These are phyloP conservation scores for Beroe forskalii DNA, from an alignment of 37 sponge, comb jelly and placozoan genomes.

Conservation along the genomic window DNA sequence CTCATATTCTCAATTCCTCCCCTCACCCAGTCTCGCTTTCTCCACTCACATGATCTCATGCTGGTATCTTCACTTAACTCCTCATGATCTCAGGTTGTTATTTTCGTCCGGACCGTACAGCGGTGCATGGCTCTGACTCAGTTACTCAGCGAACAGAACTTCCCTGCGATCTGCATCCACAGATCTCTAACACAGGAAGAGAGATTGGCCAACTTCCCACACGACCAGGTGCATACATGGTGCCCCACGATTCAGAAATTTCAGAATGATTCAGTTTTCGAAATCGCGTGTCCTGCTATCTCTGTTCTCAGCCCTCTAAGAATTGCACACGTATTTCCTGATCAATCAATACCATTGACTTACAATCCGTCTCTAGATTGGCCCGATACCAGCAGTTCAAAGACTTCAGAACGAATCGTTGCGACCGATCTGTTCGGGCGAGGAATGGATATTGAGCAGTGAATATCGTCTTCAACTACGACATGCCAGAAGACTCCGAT, in stretches of 20 bases:
- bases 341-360: too few species aligned
- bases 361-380: conserved; percentile 74
- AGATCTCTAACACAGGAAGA: conserved; percentile 93
- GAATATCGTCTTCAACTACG: conserved; percentile 98
- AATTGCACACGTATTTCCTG: too few species aligned
- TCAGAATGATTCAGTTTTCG: too few species aligned
- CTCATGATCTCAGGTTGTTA: conserved; percentile 88
- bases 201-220: too few species aligned
- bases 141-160: conserved; percentile 90
- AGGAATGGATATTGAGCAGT: conserved; percentile 99
- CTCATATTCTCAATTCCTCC: too few species aligned
- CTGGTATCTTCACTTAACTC: neutral
- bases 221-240: too few species aligned
- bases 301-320: too few species aligned
- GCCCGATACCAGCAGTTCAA: conserved; percentile 94
- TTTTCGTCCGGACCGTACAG: conserved; percentile 94
- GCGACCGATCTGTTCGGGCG: conserved; percentile 96
- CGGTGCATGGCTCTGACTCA: conserved; percentile 87
- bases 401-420: conserved; percentile 91
- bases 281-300: too few species aligned
- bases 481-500: conserved; percentile 97
- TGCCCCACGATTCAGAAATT: too few species aligned
- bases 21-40: neutral
- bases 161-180: conserved; percentile 92
- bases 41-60: neutral